phyloP scores from a whole-genome alignment of 2,797 vertebrate species.

The Falco berigora region DNA sequence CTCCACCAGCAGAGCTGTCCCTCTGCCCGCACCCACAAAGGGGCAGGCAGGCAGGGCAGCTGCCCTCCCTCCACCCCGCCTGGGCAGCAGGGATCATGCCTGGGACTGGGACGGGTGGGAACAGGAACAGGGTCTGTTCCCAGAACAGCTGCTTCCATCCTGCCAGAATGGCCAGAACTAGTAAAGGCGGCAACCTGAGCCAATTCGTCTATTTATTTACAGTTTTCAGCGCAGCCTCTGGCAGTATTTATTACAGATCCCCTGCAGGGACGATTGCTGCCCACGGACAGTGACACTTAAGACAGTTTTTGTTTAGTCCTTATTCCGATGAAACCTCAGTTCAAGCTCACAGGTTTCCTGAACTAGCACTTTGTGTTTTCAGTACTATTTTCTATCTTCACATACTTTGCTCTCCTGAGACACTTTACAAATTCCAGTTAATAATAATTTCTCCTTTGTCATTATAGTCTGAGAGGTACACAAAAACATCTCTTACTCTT shows the following conservation, averaged over 20 bases:
- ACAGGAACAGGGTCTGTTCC: neutral
- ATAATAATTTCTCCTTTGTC: neutral
- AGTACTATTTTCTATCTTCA: neutral
- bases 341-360: neutral
- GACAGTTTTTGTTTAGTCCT: neutral
- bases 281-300: neutral
- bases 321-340: neutral
- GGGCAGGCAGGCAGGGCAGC: neutral
- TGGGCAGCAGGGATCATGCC: neutral
- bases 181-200: neutral
- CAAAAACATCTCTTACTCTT: neutral
- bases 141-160: neutral
- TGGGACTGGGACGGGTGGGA: neutral
- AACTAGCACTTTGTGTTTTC: fast-evolving
- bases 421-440: neutral
- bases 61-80: neutral
- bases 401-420: neutral
- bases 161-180: neutral
- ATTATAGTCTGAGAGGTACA: neutral
- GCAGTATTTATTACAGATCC: neutral
- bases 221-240: neutral
- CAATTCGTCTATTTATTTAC: neutral
- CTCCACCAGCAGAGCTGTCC: neutral
- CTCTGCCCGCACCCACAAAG: neutral
- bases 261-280: neutral